These are phyloP conservation scores for Chaetodon trifasciatus DNA, from an alignment of 2,797 vertebrate species.

Conservation along the genomic window DNA sequence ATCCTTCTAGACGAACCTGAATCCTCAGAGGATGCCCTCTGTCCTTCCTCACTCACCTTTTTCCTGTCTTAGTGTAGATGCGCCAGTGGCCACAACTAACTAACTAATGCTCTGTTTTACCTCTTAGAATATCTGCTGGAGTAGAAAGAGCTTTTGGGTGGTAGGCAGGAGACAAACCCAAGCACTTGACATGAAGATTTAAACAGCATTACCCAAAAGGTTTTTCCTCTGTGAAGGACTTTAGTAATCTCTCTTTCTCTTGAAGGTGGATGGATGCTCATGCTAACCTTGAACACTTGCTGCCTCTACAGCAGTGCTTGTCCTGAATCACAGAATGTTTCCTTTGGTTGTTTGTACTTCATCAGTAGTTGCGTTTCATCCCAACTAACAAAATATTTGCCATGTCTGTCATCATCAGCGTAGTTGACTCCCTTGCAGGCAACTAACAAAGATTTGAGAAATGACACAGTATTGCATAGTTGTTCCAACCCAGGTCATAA, in stretches of 20 bases:
- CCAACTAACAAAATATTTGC: constrained; percentile 30
- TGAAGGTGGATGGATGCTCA: constrained; percentile 60
- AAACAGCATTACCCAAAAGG: constrained; percentile 50
- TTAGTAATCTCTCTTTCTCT: constrained; percentile 43
- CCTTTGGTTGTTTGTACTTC: constrained; percentile 22
- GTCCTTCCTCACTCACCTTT: constrained; percentile 13
- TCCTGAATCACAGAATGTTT: constrained; percentile 14
- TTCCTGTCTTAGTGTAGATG: constrained; percentile 38
- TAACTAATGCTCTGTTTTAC: constrained; percentile 7
- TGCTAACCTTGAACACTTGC: constrained; percentile 55
- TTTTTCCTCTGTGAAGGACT: constrained; percentile 50
- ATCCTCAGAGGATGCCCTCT: constrained; percentile 17
- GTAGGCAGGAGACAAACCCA: background rate
- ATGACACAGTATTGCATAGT: constrained; percentile 54
- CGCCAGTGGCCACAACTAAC: constrained; percentile 21
- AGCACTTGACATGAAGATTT: background rate
- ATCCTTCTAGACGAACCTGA: constrained; percentile 30
- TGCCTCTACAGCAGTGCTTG: constrained; percentile 47
- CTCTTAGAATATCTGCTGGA: background rate
- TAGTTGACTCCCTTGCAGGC: constrained; percentile 24
- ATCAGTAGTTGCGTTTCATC: constrained; percentile 8
- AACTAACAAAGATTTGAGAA: constrained; percentile 48
- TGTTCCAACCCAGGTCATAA: constrained; percentile 54
- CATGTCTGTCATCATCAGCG: background rate
- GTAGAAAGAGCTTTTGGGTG: constrained; percentile 64